A percentile compares a stretch with the other conserved stretches of the same genome.
These are phyloP conservation scores for Acropora tenuis DNA, from an alignment of 64 coral and sea anemone species.

Conservation along the genomic window DNA sequence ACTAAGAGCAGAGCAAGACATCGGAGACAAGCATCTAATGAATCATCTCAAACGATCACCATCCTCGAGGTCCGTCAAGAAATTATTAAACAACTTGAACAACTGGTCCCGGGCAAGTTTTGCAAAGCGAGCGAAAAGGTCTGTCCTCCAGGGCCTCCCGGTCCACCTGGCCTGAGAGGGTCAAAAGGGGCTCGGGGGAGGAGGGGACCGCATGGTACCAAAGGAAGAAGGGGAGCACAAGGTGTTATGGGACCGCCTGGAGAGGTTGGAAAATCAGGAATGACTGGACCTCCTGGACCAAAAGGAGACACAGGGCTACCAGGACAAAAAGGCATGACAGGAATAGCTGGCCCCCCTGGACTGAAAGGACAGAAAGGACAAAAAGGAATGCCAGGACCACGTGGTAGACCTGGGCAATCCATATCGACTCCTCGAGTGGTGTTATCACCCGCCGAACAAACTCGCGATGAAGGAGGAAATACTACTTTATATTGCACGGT, in stretches of 20 bases:
- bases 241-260: constrained; percentile 38
- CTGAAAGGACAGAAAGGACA: constrained; percentile 17
- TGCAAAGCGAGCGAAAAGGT: constrained; percentile 40
- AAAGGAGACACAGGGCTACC: constrained; percentile 7
- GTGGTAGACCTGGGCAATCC: not conserved
- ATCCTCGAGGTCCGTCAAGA: not conserved
- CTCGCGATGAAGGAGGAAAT: not conserved
- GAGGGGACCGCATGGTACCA: constrained; percentile 15
- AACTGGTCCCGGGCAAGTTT: not conserved
- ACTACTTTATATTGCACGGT: constrained; percentile 17
- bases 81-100: not conserved
- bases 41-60: not conserved
- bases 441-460: constrained; percentile 1
- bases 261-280: constrained; percentile 6
- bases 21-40: not conserved
- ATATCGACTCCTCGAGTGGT: not conserved
- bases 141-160: constrained; percentile 33
- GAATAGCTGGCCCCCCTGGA: constrained; percentile 4
- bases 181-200: constrained; percentile 15
- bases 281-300: not conserved
- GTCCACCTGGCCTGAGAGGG: constrained; percentile 15
- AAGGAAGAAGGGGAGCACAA: constrained; percentile 4
- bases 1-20: not conserved
- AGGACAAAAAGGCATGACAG: constrained; percentile 23
- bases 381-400: constrained; percentile 29